These are phyloP conservation scores for Pasiphila rectangulata DNA, from an alignment of 2,888 invertebrate species.

Conservation along the genomic window DNA sequence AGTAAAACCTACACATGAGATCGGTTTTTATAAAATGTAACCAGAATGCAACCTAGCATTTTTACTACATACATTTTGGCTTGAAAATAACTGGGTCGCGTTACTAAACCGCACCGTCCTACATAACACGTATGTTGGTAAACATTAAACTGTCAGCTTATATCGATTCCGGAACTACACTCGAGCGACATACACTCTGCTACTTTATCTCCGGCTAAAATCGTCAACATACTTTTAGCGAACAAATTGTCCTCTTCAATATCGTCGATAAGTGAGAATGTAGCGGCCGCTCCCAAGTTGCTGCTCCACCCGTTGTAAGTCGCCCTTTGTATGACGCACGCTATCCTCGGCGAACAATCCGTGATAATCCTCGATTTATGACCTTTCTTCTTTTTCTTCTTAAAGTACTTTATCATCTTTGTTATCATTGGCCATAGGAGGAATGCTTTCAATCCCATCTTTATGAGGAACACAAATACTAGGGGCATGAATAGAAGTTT, in stretches of 20 bases:
- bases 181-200: constrained; percentile 74
- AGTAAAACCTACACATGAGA: constrained; percentile 11
- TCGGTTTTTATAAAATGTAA: constrained; percentile 40
- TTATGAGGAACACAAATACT: constrained; percentile 59
- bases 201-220: constrained; percentile 69
- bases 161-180: constrained; percentile 70
- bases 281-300: constrained; percentile 66
- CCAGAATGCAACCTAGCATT: constrained; percentile 49
- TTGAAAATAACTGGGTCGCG: constrained; percentile 45
- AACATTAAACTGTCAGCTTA: constrained; percentile 67
- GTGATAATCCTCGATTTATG: constrained; percentile 59
- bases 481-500: constrained; percentile 68
- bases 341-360: constrained; percentile 67
- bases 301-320: constrained; percentile 56
- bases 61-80: constrained; percentile 34
- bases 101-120: constrained; percentile 46
- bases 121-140: constrained; percentile 50
- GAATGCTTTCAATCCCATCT: constrained; percentile 66
- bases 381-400: constrained; percentile 68
- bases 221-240: constrained; percentile 63
- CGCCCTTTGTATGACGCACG: constrained; percentile 64
- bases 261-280: constrained; percentile 67
- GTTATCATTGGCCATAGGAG: constrained; percentile 73
- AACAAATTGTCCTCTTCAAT: constrained; percentile 62
- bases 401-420: constrained; percentile 69